phyloP scores from a whole-genome alignment of 2,888 invertebrate species.

The Macaria liturata region DNA sequence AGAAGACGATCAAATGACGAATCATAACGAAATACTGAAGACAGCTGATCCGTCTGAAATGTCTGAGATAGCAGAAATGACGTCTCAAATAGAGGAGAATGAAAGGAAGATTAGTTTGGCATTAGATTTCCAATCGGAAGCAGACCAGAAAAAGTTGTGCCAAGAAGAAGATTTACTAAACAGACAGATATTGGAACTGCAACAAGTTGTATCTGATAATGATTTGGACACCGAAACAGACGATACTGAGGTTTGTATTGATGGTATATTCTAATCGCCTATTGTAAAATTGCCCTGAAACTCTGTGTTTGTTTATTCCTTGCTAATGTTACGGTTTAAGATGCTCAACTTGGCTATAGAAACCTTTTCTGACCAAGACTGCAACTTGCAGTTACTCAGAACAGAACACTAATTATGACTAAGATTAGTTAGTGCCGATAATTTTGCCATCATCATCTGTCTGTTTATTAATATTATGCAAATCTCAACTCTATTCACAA shows the following conservation, averaged over 20 bases:
- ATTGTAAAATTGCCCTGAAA: too few relatives aligned
- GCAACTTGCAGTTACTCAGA: too few relatives aligned
- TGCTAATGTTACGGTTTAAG: too few relatives aligned
- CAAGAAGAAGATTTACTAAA: conserved; percentile 90
- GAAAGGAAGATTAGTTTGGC: conserved; percentile 84
- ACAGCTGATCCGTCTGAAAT: conserved; percentile 75
- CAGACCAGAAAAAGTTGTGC: conserved; percentile 88
- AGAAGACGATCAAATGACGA: conserved; percentile 68
- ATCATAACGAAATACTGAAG: conserved; percentile 70
- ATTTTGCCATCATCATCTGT: neutral
- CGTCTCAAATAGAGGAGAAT: conserved; percentile 79
- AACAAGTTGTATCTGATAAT: conserved; percentile 86
- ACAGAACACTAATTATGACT: too few relatives aligned
- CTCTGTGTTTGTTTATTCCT: too few relatives aligned
- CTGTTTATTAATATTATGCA: neutral
- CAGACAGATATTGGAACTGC: conserved; percentile 89
- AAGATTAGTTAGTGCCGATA: too few relatives aligned
- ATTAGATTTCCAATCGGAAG: conserved; percentile 86
- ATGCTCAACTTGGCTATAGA: too few relatives aligned
- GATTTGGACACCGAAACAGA: conserved; percentile 93
- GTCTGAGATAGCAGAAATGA: conserved; percentile 80
- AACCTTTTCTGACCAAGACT: too few relatives aligned
- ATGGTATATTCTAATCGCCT: neutral
- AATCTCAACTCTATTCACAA: conserved; percentile 5
- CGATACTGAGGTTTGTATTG: conserved; percentile 84